Percentiles rank a stretch among this genome's conserved stretches.
phyloP scores from a whole-genome alignment of 2,113 vertebrate species.

The Rhegmatorhina hoffmannsi region DNA sequence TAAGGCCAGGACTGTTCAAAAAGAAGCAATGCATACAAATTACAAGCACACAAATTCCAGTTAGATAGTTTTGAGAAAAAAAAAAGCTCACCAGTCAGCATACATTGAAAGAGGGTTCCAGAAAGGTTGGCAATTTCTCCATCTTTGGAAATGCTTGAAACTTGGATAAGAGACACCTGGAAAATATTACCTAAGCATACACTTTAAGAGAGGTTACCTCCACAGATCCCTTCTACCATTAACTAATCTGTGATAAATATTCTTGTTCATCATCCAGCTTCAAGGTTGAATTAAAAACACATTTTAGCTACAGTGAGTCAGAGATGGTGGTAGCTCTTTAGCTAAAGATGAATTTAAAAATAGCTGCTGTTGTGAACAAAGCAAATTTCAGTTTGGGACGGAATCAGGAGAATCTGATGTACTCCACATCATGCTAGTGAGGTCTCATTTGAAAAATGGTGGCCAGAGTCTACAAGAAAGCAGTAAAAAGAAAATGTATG shows the following conservation, averaged over 20 bases:
- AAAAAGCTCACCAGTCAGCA: background rate
- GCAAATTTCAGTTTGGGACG: background rate
- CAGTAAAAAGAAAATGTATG: background rate
- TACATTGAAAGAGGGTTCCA: background rate
- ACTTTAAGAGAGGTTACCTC: background rate
- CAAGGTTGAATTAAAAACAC: background rate
- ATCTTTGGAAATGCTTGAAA: background rate
- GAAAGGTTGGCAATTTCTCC: background rate
- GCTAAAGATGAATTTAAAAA: background rate
- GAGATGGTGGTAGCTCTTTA: background rate
- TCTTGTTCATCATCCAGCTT: background rate
- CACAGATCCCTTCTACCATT: background rate
- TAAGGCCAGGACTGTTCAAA: background rate
- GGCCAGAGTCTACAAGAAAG: background rate
- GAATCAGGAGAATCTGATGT: background rate
- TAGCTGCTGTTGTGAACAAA: background rate
- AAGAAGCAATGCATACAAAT: background rate
- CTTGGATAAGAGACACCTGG: background rate
- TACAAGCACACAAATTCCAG: background rate
- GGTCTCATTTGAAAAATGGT: background rate
- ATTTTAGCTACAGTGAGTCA: background rate
- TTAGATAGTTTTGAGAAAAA: too few species aligned
- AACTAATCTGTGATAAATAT: background rate
- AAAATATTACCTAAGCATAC: background rate
- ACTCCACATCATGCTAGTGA: background rate